Evolutionary conservation across 2,888 invertebrate genomes (phyloP).

Genomic region (Bombylius discolor): DNA sequence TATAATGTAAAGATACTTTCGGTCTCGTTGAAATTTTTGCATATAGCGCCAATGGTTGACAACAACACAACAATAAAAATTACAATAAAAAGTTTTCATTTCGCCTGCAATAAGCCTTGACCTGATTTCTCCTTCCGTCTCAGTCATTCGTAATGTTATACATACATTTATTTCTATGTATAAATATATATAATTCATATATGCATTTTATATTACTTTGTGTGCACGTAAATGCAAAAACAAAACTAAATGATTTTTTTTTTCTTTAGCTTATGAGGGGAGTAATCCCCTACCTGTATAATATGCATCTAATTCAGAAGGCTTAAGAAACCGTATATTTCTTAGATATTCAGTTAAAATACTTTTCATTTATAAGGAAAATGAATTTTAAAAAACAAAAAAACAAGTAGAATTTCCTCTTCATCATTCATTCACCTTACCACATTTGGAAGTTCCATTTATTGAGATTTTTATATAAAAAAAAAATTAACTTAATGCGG

Average conservation of each 20-base stretch:
- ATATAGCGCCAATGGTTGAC: neutral
- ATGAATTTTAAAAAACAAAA: neutral
- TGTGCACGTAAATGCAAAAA: no score
- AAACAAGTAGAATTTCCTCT: neutral
- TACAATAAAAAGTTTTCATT: constrained; percentile 9
- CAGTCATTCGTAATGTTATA: constrained; percentile 27
- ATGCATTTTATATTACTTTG: neutral
- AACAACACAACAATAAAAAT: constrained; percentile 3
- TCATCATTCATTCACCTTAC: neutral
- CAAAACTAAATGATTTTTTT: no score
- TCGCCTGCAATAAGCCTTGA: constrained; percentile 33
- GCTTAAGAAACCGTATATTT: no score
- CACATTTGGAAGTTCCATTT: no score
- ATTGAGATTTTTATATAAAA: no score
- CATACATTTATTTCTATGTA: constrained; percentile 5
- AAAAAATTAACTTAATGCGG: no score
- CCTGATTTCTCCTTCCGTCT: constrained; percentile 37
- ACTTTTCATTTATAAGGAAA: no score
- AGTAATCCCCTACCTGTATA: no score
- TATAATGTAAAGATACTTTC: no score
- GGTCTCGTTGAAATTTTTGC: neutral
- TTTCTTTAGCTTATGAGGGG: no score
- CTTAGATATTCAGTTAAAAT: no score
- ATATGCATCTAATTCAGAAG: no score
- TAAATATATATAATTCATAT: neutral